phyloP scores from a whole-genome alignment of 35 echinoderm and acorn worm species.

The Ptychodera flava region DNA sequence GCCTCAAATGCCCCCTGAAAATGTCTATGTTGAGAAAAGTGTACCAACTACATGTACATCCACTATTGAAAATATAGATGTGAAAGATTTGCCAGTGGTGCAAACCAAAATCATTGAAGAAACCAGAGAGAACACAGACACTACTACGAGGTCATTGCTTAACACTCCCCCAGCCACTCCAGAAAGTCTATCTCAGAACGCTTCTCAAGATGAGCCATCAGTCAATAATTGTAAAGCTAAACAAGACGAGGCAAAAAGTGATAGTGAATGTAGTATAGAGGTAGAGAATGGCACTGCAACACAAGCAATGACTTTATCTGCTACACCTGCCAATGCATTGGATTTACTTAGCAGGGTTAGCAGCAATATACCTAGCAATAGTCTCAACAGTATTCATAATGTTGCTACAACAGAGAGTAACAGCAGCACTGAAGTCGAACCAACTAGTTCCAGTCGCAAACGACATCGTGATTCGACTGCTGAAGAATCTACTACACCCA shows the following conservation, averaged over 20 bases:
- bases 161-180: conserved; percentile 88
- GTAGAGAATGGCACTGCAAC: conserved; percentile 42
- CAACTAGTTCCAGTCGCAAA: background rate
- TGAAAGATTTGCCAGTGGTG: background rate
- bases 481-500: background rate
- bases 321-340: background rate
- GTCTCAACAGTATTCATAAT: conserved; percentile 13
- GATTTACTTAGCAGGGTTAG: background rate
- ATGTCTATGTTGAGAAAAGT: too few relatives aligned
- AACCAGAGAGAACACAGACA: background rate
- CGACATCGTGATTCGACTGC: background rate
- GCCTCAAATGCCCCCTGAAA: background rate
- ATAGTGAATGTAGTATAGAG: conserved; percentile 75
- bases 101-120: background rate
- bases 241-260: conserved; percentile 61
- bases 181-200: conserved; percentile 61
- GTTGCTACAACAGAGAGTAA: background rate
- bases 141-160: background rate
- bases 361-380: background rate
- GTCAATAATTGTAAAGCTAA: conserved; percentile 27
- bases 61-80: conserved; percentile 5
- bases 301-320: conserved; percentile 4
- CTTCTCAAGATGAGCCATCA: conserved; percentile 17
- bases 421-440: background rate
- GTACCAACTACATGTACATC: too few relatives aligned